Evolutionary conservation across 2,888 invertebrate species (phyloP).

Genomic region (Mellilla xanthometata): DNA sequence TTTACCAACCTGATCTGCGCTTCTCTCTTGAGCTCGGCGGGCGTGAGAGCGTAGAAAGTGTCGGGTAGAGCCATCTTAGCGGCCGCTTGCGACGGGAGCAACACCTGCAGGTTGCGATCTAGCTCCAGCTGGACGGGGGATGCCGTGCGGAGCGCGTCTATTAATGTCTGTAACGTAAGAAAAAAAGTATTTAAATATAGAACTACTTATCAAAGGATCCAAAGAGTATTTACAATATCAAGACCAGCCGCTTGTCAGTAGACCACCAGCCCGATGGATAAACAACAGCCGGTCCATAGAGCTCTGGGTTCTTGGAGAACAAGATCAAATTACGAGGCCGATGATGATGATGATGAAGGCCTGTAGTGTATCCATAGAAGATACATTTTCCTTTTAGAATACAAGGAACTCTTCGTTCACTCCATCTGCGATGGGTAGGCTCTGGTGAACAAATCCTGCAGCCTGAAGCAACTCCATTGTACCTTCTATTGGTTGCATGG

Average conservation of each 20-base stretch:
- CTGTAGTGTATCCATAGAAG: constrained; percentile 79
- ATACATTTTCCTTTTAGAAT: constrained; percentile 83
- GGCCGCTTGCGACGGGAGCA: constrained; percentile 89
- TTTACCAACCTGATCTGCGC: constrained; percentile 85
- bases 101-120: constrained; percentile 93
- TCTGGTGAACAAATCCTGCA: constrained; percentile 89
- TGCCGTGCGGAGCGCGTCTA: constrained; percentile 90
- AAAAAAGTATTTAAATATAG: background rate
- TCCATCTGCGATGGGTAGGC: constrained; percentile 78
- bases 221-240: no score
- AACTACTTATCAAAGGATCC: no score
- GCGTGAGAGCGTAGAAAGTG: constrained; percentile 91
- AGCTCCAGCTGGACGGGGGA: constrained; percentile 92
- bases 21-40: constrained; percentile 93
- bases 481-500: constrained; percentile 90
- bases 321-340: no score
- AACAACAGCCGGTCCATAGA: no score
- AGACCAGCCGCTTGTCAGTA: no score
- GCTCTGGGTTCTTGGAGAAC: no score
- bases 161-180: constrained; percentile 78
- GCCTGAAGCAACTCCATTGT: constrained; percentile 90
- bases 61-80: constrained; percentile 87
- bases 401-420: constrained; percentile 85
- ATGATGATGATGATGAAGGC: no score
- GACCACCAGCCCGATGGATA: no score